These are phyloP conservation scores for Callopanchax toddi DNA, from an alignment of 2,113 vertebrate species.

Conservation along the genomic window DNA sequence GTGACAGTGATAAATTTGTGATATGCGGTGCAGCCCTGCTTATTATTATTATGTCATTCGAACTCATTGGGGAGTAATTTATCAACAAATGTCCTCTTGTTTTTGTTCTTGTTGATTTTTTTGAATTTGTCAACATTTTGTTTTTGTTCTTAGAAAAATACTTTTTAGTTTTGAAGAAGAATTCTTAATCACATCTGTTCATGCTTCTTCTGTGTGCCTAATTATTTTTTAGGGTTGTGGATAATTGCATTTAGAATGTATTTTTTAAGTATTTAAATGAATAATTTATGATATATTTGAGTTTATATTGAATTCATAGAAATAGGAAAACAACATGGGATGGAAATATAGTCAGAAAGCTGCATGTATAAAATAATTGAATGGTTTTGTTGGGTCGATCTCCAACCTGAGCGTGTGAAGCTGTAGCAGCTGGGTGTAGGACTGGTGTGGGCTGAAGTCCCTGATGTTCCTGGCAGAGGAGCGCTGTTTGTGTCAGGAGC, in stretches of 20 bases:
- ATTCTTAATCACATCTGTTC: not conserved
- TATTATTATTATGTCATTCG: too few species aligned
- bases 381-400: not conserved
- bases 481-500: conserved; percentile 3
- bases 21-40: too few species aligned
- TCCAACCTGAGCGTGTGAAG: not conserved
- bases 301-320: not conserved
- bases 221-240: not conserved
- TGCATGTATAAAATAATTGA: not conserved
- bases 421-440: not conserved
- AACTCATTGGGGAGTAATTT: too few species aligned
- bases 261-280: not conserved
- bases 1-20: too few species aligned
- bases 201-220: too few species aligned
- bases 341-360: too few species aligned
- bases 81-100: too few species aligned
- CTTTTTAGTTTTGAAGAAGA: not conserved
- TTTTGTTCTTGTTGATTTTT: not conserved
- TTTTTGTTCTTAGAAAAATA: not conserved
- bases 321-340: too few species aligned
- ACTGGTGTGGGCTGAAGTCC: conserved; percentile 2
- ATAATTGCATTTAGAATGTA: not conserved
- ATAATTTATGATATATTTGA: too few species aligned
- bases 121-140: not conserved
- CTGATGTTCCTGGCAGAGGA: conserved; percentile 12